A percentile compares a stretch with the other conserved stretches of the same genome.
These are phyloP conservation scores for Aratinga solstitialis DNA, from an alignment of 2,797 vertebrate genomes.

Conservation along the genomic window DNA sequence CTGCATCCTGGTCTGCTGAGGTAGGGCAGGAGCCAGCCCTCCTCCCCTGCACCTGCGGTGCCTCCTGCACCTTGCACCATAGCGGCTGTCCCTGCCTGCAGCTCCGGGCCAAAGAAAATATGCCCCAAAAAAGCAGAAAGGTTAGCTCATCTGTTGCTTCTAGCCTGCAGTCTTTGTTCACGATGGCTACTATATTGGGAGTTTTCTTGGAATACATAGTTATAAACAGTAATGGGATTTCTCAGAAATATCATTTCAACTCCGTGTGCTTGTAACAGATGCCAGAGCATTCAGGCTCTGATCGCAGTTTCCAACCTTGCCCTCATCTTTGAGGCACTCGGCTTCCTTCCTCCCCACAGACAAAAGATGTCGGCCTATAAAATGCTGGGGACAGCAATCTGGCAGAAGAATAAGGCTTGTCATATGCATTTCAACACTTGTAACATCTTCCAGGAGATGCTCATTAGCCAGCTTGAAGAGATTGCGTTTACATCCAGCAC, in stretches of 20 bases:
- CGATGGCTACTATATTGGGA: background rate
- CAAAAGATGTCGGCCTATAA: background rate
- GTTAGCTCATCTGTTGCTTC: background rate
- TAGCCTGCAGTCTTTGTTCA: background rate
- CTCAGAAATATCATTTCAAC: slow-evolving; percentile 41
- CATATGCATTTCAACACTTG: background rate
- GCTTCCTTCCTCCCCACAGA: background rate
- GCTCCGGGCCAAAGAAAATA: background rate
- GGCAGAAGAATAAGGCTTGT: background rate
- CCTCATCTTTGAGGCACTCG: slow-evolving; percentile 12
- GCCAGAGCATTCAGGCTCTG: background rate
- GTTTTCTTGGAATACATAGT: slow-evolving; percentile 37
- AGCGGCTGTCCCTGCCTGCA: background rate
- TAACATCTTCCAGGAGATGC: background rate
- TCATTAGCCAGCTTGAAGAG: background rate
- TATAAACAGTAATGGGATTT: slow-evolving; percentile 6
- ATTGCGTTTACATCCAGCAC: background rate
- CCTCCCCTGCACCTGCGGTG: background rate
- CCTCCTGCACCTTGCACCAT: background rate
- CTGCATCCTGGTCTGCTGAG: accelerated
- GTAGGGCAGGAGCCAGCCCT: background rate
- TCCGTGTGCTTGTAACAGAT: background rate
- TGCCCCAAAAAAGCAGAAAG: background rate
- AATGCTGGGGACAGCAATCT: background rate
- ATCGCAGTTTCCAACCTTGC: background rate